A percentile compares a stretch with the other conserved stretches of the same genome.
Conservation (phyloP, 2,797 vertebrate species). For the Gambelia wislizenii region DNA sequence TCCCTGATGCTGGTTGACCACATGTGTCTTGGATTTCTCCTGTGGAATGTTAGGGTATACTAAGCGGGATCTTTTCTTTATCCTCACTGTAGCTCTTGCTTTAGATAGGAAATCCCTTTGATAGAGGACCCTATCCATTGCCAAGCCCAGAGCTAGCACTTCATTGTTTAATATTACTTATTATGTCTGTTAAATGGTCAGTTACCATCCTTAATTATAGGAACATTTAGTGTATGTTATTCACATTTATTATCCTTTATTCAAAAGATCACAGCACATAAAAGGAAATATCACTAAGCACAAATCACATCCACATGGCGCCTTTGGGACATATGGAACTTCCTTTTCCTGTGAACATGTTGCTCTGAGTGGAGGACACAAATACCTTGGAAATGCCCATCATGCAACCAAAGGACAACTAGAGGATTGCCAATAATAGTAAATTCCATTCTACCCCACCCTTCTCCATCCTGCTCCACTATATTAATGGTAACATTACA, state of each 20-base stretch:
- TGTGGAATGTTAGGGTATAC: too few species aligned
- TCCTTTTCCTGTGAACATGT: slow-evolving; percentile 18
- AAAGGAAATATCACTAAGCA: background rate
- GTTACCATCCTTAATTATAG: background rate
- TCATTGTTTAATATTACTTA: background rate
- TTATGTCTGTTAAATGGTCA: background rate
- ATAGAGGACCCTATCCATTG: background rate
- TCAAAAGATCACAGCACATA: background rate
- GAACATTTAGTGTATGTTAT: background rate
- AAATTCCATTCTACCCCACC: background rate
- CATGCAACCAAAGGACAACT: background rate
- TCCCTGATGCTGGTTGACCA: too few species aligned
- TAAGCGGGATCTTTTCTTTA: background rate
- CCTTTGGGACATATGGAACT: background rate
- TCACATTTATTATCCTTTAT: background rate
- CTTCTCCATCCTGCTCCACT: background rate
- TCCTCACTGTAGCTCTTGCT: background rate
- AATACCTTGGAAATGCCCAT: background rate
- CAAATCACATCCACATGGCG: too few species aligned
- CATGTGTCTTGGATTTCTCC: too few species aligned
- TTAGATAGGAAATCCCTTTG: background rate
- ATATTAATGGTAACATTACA: background rate
- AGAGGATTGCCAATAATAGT: background rate
- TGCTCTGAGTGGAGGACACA: background rate
- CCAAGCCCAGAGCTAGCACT: background rate